These are phyloP conservation scores for Manacus vitellinus DNA, from an alignment of 2,113 vertebrate species.

Conservation along the genomic window DNA sequence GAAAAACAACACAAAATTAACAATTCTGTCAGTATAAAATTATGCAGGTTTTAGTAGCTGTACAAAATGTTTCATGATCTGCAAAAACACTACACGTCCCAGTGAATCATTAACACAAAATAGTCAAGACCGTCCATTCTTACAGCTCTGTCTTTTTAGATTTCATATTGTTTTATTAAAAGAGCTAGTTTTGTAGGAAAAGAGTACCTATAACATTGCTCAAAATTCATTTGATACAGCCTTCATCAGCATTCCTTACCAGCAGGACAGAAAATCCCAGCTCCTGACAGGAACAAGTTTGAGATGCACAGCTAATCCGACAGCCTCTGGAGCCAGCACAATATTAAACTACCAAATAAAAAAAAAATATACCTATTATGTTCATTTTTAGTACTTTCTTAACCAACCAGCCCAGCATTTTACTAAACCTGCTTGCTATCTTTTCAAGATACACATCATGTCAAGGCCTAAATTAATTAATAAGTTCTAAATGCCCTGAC, in stretches of 20 bases:
- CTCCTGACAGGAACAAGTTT: not conserved
- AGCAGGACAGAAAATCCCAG: not conserved
- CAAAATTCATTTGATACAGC: not conserved
- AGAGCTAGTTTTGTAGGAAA: not conserved
- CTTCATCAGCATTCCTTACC: not conserved
- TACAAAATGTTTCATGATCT: not conserved
- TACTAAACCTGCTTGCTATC: not conserved
- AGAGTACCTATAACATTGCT: rapidly evolving
- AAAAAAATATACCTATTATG: not conserved
- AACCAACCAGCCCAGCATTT: not conserved
- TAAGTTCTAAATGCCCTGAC: not conserved
- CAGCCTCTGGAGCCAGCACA: rapidly evolving
- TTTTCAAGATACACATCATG: rapidly evolving
- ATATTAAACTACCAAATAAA: not conserved
- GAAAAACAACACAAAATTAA: not conserved
- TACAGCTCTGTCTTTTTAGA: not conserved
- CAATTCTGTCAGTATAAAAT: not conserved
- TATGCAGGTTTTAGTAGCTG: not conserved
- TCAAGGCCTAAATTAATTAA: not conserved
- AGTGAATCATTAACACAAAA: not conserved
- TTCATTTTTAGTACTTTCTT: not conserved
- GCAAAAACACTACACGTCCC: not conserved
- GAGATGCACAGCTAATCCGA: not conserved
- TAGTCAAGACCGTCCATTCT: not conserved
- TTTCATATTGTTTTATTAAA: not conserved